Percentiles rank a stretch among this genome's conserved stretches.
These are phyloP conservation scores for Cardinalis cardinalis DNA, from an alignment of 2,113 vertebrate species.

Conservation along the genomic window DNA sequence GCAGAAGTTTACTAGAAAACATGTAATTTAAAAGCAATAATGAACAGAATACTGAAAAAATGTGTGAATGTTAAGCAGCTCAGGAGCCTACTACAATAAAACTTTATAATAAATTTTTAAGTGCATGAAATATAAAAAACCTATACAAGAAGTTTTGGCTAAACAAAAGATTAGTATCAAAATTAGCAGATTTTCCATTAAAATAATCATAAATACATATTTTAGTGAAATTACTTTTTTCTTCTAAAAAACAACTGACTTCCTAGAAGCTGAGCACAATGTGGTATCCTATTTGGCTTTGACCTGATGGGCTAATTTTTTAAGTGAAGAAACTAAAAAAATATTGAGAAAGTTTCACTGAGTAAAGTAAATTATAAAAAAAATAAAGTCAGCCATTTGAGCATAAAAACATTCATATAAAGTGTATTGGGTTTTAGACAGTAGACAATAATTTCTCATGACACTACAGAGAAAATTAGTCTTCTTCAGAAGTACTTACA, in stretches of 20 bases:
- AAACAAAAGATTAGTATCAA: neutral
- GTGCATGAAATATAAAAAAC: neutral
- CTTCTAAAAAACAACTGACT: neutral
- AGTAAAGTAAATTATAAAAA: neutral
- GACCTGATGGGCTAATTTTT: neutral
- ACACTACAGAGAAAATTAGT: slow-evolving; percentile 32
- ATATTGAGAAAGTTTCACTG: neutral
- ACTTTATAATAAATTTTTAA: neutral
- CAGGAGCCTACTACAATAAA: neutral
- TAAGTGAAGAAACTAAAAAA: neutral
- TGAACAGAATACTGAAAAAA: neutral
- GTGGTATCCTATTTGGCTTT: neutral
- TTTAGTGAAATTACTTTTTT: neutral
- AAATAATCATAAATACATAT: slow-evolving; percentile 18
- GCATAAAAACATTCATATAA: slow-evolving; percentile 31
- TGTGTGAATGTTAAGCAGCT: neutral
- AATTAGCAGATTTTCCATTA: slow-evolving; percentile 12
- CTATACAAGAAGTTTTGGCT: neutral
- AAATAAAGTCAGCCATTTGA: neutral
- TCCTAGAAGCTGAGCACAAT: slow-evolving; percentile 22
- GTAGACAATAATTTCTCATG: neutral
- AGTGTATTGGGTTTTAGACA: slow-evolving; percentile 35
- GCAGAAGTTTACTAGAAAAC: neutral
- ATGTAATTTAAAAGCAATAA: neutral
- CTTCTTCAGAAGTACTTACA: slow-evolving; percentile 42